Evolutionary conservation across 30 jellyfish, hydroid and myxozoan genomes (phyloP), one percentile per base, ranked within the genome.

Genomic region (Catostylus mosaicus): DNA sequence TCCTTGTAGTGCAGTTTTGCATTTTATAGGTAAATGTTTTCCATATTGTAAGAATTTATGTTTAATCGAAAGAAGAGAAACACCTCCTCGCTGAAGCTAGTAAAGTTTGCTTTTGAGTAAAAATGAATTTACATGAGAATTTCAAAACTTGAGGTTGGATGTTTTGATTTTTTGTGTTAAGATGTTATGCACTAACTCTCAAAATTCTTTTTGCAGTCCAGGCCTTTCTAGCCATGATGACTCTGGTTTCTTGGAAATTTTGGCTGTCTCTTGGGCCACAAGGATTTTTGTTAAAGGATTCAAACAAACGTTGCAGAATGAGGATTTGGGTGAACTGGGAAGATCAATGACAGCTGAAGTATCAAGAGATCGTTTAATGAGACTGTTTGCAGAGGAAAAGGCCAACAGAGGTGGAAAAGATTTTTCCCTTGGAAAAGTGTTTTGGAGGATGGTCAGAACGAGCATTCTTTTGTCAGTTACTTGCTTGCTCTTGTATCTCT

Each of bases 221-320:
- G 74, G 57, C 9, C 59, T 83, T 46, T 19, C 85, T 0, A 35
- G 50, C 18, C n/a, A 23, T 67, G 92, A 82, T 7, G 66, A 89
- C 54, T 37, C 91, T 43, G 97, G 97, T 16, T 89, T 82, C 83
- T 51, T 89, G 50, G 93, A 83, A 66, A 24, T 77, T 67, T 50
- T 68, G 12, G 3, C 84, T 23, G 20, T 51, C 67, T 27, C 89
- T 1, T 89, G 95, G 95, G 79, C 73, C 23, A 52, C 87, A 9
- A 71, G 75, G 30, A 65, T 83, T 48, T 73, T 89, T 19, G 33
- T 26, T 11, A 43, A 73, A 12, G 97, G 97, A 6, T 80, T 82
- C 26, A 82, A 75, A 18, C 43, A 68, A 16, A 54, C 91, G 1
- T 35, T 89, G 75, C 51, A 40, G 43, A 12, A 16, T 14, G 78